A percentile compares a stretch with the other conserved stretches of the same genome.
These are phyloP conservation scores for Galeopterus variegatus DNA, from an alignment of 2,113 vertebrate species.

Conservation along the genomic window DNA sequence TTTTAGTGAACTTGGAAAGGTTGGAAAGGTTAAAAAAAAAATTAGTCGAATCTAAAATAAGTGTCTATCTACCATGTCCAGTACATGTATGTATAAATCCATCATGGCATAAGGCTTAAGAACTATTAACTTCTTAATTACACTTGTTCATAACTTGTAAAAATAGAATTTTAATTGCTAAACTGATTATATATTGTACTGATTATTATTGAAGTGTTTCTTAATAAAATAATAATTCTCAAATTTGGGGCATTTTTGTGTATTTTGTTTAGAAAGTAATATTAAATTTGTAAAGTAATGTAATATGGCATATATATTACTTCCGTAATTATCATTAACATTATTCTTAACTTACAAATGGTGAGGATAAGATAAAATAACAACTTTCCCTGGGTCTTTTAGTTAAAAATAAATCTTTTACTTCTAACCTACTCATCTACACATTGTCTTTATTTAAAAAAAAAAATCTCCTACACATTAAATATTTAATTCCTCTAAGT, in stretches of 20 bases:
- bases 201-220: background rate
- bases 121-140: background rate
- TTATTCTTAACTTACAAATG: conserved; percentile 55
- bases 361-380: background rate
- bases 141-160: background rate
- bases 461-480: conserved; percentile 36
- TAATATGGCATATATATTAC: background rate
- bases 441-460: background rate
- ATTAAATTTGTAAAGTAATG: background rate
- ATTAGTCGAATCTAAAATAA: conserved; percentile 35
- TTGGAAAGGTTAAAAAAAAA: background rate
- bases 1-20: background rate
- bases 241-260: conserved; percentile 4
- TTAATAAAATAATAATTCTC: conserved; percentile 27
- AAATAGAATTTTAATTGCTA: conserved; percentile 31
- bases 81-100: background rate
- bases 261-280: conserved; percentile 43
- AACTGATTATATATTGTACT: background rate
- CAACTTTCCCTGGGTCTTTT: background rate
- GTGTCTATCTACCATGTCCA: background rate
- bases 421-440: background rate
- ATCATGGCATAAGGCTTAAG: background rate
- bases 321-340: background rate
- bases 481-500: conserved; percentile 72
- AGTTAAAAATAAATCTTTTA: conserved; percentile 58